Percentiles rank a stretch among this genome's conserved stretches.
These are phyloP conservation scores for Sebastes vulpes DNA, from an alignment of 2,797 vertebrate species.

Conservation along the genomic window DNA sequence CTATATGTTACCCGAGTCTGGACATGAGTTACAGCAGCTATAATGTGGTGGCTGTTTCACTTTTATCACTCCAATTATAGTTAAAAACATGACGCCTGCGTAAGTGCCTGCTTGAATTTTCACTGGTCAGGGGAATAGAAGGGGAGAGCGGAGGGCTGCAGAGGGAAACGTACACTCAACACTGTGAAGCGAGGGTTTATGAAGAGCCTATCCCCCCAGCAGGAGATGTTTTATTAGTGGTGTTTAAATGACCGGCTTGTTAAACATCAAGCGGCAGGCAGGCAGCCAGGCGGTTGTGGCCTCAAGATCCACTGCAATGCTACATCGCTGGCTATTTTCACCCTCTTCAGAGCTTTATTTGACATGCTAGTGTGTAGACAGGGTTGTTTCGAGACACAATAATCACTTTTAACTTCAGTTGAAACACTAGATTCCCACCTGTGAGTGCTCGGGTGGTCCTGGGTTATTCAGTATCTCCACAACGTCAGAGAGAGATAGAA, in stretches of 20 bases:
- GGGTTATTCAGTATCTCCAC: conserved; percentile 43
- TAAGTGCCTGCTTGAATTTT: conserved; percentile 63
- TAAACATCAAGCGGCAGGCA: conserved; percentile 83
- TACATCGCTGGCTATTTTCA: conserved; percentile 78
- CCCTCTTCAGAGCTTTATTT: conserved; percentile 78
- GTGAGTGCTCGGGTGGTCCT: conserved; percentile 67
- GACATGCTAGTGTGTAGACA: conserved; percentile 76
- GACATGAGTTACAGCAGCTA: conserved; percentile 74
- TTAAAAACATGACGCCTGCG: conserved; percentile 74
- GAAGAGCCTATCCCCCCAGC: conserved; percentile 78
- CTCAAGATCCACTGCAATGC: conserved; percentile 55
- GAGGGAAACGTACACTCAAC: conserved; percentile 40
- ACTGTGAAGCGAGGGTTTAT: conserved; percentile 77
- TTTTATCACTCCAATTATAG: conserved; percentile 85
- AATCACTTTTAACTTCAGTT: conserved; percentile 77
- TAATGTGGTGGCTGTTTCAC: conserved; percentile 70
- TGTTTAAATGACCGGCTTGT: conserved; percentile 85
- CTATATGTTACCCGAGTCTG: conserved; percentile 33
- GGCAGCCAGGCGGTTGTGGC: conserved; percentile 65
- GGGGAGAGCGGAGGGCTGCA: background rate
- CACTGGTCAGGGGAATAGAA: conserved; percentile 35
- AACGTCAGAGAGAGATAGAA: background rate
- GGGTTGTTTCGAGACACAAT: conserved; percentile 79
- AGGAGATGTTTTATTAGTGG: conserved; percentile 83
- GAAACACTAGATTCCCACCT: conserved; percentile 73